Evolutionary conservation across 2,888 invertebrate genomes (phyloP).

Genomic region (Tyria jacobaeae): DNA sequence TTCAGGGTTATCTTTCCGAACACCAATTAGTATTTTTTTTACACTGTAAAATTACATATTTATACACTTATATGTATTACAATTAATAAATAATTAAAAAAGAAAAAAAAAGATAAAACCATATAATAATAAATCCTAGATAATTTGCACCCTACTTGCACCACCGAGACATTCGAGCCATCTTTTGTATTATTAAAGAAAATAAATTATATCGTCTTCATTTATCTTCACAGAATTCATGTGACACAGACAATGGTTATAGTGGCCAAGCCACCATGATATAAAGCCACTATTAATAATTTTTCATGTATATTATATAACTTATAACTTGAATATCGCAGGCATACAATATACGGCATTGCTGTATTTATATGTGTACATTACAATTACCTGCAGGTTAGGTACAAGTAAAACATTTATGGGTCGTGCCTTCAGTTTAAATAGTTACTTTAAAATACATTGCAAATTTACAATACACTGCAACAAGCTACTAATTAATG

Average conservation of each 20-base stretch:
- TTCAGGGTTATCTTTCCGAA: neutral
- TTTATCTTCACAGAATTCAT: constrained; percentile 57
- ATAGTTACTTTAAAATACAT: neutral
- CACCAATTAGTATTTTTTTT: no score
- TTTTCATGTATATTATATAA: constrained; percentile 46
- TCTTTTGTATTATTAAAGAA: constrained; percentile 34
- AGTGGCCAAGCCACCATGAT: constrained; percentile 60
- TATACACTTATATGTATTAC: no score
- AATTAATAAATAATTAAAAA: no score
- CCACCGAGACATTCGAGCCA: constrained; percentile 21
- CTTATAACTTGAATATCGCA: neutral
- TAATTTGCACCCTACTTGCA: neutral
- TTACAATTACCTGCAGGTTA: neutral
- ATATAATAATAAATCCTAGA: no score
- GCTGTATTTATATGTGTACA: neutral
- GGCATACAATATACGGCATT: neutral
- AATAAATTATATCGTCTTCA: constrained; percentile 48
- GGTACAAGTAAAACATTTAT: neutral
- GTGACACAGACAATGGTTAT: constrained; percentile 66
- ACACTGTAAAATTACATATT: no score
- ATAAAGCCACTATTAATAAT: constrained; percentile 56
- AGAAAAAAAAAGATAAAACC: no score
- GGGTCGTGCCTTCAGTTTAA: neutral
- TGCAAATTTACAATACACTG: no score
- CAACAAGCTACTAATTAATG: no score